A percentile compares a stretch with the other conserved stretches of the same genome.
These are phyloP conservation scores for Pongo pygmaeus DNA, from an alignment of 2,113 vertebrate species.

Conservation along the genomic window DNA sequence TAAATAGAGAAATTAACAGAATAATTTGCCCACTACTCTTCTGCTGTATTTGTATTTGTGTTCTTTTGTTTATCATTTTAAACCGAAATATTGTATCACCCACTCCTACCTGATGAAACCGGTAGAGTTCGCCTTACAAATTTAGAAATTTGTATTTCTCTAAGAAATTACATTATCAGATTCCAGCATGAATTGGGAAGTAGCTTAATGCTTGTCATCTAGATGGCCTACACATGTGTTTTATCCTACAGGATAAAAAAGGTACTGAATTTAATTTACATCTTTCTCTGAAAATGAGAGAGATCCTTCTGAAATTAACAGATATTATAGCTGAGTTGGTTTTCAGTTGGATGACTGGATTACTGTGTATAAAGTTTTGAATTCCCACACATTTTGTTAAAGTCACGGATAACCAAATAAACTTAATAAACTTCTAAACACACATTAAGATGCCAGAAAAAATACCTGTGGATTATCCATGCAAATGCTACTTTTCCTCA, in stretches of 20 bases:
- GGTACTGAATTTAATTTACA: slow-evolving; percentile 38
- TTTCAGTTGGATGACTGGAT: not conserved
- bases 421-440: slow-evolving; percentile 22
- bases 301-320: slow-evolving; percentile 25
- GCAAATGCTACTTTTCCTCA: not conserved
- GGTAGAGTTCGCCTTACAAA: not conserved
- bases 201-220: not conserved
- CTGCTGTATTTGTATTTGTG: not conserved
- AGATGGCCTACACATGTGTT: not conserved
- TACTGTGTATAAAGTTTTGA: not conserved
- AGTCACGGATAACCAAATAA: slow-evolving; percentile 6
- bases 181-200: not conserved
- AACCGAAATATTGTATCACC: slow-evolving; percentile 24
- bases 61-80: slow-evolving; percentile 26
- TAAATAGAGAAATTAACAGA: slow-evolving; percentile 33
- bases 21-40: not conserved
- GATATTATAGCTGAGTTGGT: not conserved
- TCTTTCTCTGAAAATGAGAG: slow-evolving; percentile 23
- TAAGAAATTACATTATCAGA: slow-evolving; percentile 29
- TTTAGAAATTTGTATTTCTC: not conserved
- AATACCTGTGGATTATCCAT: not conserved
- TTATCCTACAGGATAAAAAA: not conserved
- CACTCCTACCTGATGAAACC: not conserved
- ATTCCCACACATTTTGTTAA: slow-evolving; percentile 3
- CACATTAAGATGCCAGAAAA: slow-evolving; percentile 6